Evolutionary conservation across 2,888 invertebrate genomes (phyloP), one percentile per base, ranked within the genome.

Genomic region (Leptopilina drosophilae): DNA sequence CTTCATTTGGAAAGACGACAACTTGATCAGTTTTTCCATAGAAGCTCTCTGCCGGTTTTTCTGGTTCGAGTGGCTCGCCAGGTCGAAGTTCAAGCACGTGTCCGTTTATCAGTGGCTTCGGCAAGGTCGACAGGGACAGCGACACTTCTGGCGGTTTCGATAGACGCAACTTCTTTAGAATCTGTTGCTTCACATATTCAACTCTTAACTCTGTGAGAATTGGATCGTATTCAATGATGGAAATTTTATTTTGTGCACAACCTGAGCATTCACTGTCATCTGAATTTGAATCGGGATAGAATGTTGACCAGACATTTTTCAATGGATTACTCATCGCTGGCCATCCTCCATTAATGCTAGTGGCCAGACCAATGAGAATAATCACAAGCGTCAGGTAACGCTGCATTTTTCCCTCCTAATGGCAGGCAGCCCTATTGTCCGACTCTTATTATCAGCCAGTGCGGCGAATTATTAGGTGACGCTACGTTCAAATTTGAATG

Each of bases 21-120:
- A 96, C 96, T 92, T 96, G 96, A 83, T 96, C 96, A 12, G 96
- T 97, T 87, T 96, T 94, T 42, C 96, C 97, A 87, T 96, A 97
- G 86, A 96, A 97, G 87, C 96, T 96, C 86, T 97, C 97, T 0
- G 94, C 92, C 80, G 94, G 94, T 9, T 93, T 92, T 33, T 94
- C 94, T 79, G 94, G 94, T 81, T 93, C 93, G 15, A 93, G 93
- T 0, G 93, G 93, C 20, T 93, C 92, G 79, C 94, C 94, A 42
- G 93, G 93, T 83, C 89, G 88, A 65, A 91, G 87, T 82, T 94
- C 92, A 14, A 94, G 91, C 81, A 95, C 95, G 87, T 95, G 94
- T 8, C 96, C 96, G 86, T 95, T 95, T 67, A 95, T 95, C 81
- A 97, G 94, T 7, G 96, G 96, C 90, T 94, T 94, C 0, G 97